Conservation (phyloP, 2,113 vertebrate genomes). For the Trichechus manatus region DNA sequence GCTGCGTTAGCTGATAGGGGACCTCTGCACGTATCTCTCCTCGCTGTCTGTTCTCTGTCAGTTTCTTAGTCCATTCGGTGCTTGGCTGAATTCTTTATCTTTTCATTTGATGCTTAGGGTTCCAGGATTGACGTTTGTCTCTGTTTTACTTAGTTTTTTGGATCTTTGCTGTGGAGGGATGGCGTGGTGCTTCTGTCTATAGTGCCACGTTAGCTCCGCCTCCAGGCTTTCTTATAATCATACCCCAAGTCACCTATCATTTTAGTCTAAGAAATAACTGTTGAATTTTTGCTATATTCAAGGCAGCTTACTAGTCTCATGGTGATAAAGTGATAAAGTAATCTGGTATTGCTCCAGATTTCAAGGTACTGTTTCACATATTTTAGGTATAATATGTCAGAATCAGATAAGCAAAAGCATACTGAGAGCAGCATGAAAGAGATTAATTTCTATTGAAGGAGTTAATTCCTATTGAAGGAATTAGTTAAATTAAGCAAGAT, state of each 20-base stretch:
- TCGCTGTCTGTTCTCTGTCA: too few species aligned
- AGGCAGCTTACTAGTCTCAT: not conserved
- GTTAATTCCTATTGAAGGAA: not conserved
- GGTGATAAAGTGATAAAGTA: not conserved
- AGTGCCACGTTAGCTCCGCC: too few species aligned
- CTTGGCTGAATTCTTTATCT: too few species aligned
- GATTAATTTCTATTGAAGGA: not conserved
- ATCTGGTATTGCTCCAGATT: not conserved
- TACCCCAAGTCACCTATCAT: not conserved
- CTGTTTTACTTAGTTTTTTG: too few species aligned
- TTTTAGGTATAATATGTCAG: not conserved
- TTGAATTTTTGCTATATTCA: not conserved
- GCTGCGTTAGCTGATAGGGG: too few species aligned
- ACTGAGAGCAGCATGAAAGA: not conserved
- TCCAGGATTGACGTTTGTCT: too few species aligned
- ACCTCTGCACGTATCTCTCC: too few species aligned
- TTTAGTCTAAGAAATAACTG: not conserved
- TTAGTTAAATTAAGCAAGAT: not conserved
- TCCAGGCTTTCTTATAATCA: not conserved
- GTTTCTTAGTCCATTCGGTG: too few species aligned
- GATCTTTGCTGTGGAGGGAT: too few species aligned
- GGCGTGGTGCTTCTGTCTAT: too few species aligned
- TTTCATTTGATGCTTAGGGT: too few species aligned
- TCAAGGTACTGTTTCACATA: not conserved
- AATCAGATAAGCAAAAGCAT: not conserved